Evolutionary conservation across 2,113 vertebrate genomes (phyloP).

Genomic region (Vombatus ursinus): DNA sequence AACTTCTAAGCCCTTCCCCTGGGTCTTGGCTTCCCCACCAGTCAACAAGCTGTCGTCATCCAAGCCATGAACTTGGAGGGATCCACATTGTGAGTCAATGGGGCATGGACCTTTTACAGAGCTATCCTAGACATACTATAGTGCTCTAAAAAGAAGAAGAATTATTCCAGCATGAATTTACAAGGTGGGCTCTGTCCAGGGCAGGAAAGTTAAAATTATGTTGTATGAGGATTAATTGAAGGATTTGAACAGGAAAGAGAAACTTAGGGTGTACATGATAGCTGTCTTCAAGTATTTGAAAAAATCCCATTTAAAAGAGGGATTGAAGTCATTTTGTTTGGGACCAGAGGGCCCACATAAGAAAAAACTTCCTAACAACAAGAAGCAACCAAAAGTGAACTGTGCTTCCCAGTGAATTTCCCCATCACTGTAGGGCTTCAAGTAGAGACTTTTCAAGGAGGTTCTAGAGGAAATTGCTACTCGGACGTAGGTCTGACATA

Average conservation of each 20-base stretch:
- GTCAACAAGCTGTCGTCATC: neutral
- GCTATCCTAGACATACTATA: neutral
- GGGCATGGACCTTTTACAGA: neutral
- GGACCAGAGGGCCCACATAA: neutral
- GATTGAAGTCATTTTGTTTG: neutral
- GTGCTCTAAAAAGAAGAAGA: neutral
- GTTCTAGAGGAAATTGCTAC: neutral
- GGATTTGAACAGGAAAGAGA: neutral
- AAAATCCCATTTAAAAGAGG: neutral
- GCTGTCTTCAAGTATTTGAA: neutral
- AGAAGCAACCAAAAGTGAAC: neutral
- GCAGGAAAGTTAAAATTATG: neutral
- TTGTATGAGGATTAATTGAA: neutral
- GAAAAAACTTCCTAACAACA: neutral
- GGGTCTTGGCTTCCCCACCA: neutral
- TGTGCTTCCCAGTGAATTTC: neutral
- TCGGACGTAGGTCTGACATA: neutral
- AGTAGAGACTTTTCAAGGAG: neutral
- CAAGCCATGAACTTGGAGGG: neutral
- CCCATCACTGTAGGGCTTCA: neutral
- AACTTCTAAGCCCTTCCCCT: neutral
- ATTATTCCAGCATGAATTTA: neutral
- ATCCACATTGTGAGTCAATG: neutral
- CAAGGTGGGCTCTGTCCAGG: too few relatives aligned
- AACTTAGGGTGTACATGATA: neutral